Evolutionary conservation across 2,888 invertebrate genomes (phyloP).

Genomic region (Monochamus alternatus): DNA sequence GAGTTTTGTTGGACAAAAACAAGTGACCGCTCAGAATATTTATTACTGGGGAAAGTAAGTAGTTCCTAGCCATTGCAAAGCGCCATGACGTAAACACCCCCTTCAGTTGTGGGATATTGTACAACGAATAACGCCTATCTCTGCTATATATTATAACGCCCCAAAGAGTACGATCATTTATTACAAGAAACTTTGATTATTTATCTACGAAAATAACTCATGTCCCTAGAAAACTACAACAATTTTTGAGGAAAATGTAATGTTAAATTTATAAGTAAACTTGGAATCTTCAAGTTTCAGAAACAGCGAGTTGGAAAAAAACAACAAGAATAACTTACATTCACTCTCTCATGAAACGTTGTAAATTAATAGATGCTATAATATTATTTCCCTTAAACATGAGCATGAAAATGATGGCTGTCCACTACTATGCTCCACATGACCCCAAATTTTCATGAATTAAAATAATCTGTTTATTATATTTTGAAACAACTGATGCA

Average conservation of each 20-base stretch:
- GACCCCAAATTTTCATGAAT: too few relatives aligned
- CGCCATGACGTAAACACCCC: constrained; percentile 4
- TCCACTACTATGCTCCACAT: too few relatives aligned
- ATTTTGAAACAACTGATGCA: too few relatives aligned
- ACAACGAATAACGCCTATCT: constrained; percentile 1
- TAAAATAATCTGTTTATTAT: too few relatives aligned
- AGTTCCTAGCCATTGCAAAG: background rate
- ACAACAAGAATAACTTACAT: too few relatives aligned
- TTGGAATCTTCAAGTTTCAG: too few relatives aligned
- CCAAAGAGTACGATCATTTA: constrained; percentile 6
- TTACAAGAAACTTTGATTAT: constrained; percentile 7
- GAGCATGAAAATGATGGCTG: too few relatives aligned
- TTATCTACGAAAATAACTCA: background rate
- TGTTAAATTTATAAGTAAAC: background rate
- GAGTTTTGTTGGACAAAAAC: background rate
- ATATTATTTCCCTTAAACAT: too few relatives aligned
- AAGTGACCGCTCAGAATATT: constrained; percentile 9
- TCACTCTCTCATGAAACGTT: too few relatives aligned
- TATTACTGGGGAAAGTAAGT: constrained; percentile 6
- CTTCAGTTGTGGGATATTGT: constrained; percentile 4
- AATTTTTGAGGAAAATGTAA: background rate
- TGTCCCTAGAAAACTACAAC: background rate
- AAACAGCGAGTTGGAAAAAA: too few relatives aligned
- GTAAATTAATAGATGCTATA: too few relatives aligned
- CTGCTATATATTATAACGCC: constrained; percentile 10